Conservation (phyloP, 2,888 invertebrate genomes). For the Gymnocheta viridis region DNA sequence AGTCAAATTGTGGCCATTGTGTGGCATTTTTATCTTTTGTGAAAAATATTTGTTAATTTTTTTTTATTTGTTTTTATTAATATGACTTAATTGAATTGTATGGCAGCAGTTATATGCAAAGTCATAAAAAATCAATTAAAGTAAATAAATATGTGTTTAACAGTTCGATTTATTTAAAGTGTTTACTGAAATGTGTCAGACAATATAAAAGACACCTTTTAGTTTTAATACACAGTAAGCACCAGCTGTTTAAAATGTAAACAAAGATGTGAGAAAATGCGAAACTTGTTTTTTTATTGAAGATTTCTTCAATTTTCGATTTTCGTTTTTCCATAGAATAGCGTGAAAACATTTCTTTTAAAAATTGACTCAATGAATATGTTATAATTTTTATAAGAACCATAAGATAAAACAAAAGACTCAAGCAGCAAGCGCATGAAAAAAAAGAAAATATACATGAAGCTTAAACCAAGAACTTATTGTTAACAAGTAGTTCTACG, state of each 20-base stretch:
- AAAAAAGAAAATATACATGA: too few species aligned
- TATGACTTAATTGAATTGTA: conserved; percentile 57
- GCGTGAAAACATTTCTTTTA: background rate
- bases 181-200: background rate
- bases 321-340: background rate
- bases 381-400: too few species aligned
- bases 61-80: conserved; percentile 27
- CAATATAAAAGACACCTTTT: background rate
- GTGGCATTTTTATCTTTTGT: conserved; percentile 1
- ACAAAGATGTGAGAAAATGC: conserved; percentile 73
- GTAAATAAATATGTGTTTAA: background rate
- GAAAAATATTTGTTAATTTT: conserved; percentile 16
- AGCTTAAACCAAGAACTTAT: background rate
- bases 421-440: too few species aligned
- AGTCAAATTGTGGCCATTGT: conserved; percentile 55
- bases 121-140: conserved; percentile 56
- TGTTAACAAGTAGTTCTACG: too few species aligned
- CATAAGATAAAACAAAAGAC: background rate
- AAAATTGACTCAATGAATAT: too few species aligned
- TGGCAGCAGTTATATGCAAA: conserved; percentile 28
- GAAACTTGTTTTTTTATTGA: conserved; percentile 68
- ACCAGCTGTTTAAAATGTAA: conserved; percentile 1
- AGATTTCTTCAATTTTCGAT: too few species aligned
- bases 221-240: background rate
- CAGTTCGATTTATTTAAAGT: background rate